These are phyloP conservation scores for Polia nebulosa DNA, from an alignment of 2,888 invertebrate genomes.

Conservation along the genomic window DNA sequence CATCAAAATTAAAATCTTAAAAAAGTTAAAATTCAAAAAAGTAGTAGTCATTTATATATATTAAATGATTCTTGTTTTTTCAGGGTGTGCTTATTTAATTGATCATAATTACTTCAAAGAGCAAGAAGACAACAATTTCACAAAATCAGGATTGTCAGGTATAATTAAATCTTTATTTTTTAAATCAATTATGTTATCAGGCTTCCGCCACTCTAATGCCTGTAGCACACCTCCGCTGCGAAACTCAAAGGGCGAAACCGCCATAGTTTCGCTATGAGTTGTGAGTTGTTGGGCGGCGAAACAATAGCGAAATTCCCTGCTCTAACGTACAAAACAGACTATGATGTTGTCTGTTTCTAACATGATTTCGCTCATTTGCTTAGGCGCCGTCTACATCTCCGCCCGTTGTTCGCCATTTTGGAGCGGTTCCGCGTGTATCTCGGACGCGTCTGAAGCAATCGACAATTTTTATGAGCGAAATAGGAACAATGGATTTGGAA, in stretches of 20 bases:
- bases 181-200: no score
- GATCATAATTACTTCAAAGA: no score
- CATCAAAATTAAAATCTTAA: no score
- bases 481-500: conserved; percentile 28
- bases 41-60: no score
- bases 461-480: conserved; percentile 33
- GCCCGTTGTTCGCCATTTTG: conserved; percentile 27
- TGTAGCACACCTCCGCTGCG: conserved; percentile 14
- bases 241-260: conserved; percentile 13
- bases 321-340: conserved; percentile 31
- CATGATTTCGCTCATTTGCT: conserved; percentile 32
- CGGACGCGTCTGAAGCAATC: conserved; percentile 35
- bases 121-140: no score
- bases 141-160: no score
- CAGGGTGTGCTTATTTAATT: no score
- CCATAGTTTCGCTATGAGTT: conserved; percentile 26
- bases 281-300: conserved; percentile 30
- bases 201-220: neutral
- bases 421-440: conserved; percentile 33
- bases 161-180: no score
- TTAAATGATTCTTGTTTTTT: no score
- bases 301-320: conserved; percentile 25
- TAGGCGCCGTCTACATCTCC: conserved; percentile 26
- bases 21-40: no score
- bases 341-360: conserved; percentile 31